Evolutionary conservation across 1,140 invertebrate species (phyloP), one percentile per base, ranked within the genome.

Genomic region (Lepidostoma basale): DNA sequence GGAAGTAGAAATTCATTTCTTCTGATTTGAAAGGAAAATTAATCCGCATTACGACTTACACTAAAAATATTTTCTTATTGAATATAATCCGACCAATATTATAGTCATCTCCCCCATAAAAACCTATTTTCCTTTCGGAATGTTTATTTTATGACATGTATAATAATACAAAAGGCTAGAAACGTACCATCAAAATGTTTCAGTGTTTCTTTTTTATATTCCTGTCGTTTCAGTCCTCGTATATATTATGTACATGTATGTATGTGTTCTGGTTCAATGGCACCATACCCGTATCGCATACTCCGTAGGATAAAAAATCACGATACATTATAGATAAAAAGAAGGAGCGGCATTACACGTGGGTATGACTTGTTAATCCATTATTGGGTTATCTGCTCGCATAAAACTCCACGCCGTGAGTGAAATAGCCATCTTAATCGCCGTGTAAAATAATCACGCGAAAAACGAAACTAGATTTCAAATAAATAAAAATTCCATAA

Each of bases 331-430:
- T 10, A 22, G 3, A 10, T 22, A 10, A 10, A 47, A 18, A 3
- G 3, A 47, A 10, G 12, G 26, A 54, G 49, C 18, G 14, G 49
- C 25, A 28, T 10, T 54, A 28, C 9, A 40, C 56, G n/a, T 39
- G 54, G 10, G 49, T 67, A 47, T 67, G 44, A 58, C 25, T 59
- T 45, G 52, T 67, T 67, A 67, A 67, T 59, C 49, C 52, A 67
- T 67, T 59, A 44, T 23, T 14, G 1, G 14, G 20, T 59, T 58
- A 58, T 59, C 54, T 67, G 36, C 4, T 3, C 12, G 25, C 52
- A 59, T 59, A 59, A 67, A 67, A 67, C 18, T 18, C 52, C 18
- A 28, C 3, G 44, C 14, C 63, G 26, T 56, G 56, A 66, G 52
- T 56, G 47, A 66, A 66, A 66, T 16, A 30, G 25, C 33, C 36